Evolutionary conservation across 2,888 invertebrate genomes (phyloP).

Genomic region (Spisula subtruncata): DNA sequence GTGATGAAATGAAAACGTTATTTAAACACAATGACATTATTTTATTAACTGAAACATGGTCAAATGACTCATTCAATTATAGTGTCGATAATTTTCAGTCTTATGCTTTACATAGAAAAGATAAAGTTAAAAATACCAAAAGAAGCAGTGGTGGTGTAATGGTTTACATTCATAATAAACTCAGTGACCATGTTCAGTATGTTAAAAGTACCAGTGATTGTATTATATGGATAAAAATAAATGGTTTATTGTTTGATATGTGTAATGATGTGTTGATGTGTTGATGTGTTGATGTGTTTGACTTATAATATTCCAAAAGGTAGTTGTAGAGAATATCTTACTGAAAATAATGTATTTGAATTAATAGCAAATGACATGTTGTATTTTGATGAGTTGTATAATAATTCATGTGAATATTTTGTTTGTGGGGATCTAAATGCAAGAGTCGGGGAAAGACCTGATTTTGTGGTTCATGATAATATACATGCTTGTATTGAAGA

Average conservation of each 20-base stretch:
- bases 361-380: background rate
- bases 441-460: background rate
- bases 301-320: background rate
- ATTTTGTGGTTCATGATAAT: background rate
- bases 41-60: background rate
- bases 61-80: background rate
- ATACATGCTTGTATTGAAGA: background rate
- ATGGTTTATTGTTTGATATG: too few relatives aligned
- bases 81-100: background rate
- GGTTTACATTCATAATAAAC: background rate
- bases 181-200: background rate
- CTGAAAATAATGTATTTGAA: background rate
- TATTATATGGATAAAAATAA: too few relatives aligned
- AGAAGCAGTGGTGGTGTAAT: background rate
- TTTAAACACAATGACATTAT: background rate
- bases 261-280: too few relatives aligned
- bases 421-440: background rate
- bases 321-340: background rate
- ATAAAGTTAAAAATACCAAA: background rate
- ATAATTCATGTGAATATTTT: background rate
- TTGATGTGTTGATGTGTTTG: background rate
- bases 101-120: background rate
- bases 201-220: too few relatives aligned
- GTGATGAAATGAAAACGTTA: background rate
- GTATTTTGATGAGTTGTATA: background rate